Conservation (phyloP, 2,113 vertebrate genomes). For the Nannobrachium achirus region DNA sequence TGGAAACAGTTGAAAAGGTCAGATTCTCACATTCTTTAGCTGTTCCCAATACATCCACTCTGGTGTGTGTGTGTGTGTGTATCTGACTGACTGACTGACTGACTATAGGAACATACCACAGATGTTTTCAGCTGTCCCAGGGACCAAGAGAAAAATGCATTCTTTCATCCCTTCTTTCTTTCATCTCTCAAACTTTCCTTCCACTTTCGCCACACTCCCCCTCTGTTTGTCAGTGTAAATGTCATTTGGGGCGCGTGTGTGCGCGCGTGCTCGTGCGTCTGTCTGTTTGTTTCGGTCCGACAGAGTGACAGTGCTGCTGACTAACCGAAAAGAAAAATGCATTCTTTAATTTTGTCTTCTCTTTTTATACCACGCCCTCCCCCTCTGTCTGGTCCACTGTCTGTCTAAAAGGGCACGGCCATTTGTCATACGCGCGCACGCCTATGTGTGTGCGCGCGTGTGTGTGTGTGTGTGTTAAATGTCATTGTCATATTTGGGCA, state of each 20-base stretch:
- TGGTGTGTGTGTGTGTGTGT: not conserved
- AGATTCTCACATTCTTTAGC: slow-evolving; percentile 29
- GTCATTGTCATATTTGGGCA: slow-evolving; percentile 68
- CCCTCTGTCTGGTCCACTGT: not conserved
- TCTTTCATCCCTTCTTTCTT: slow-evolving; percentile 63
- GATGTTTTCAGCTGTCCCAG: slow-evolving; percentile 59
- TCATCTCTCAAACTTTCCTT: slow-evolving; percentile 8
- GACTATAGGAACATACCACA: slow-evolving; percentile 62
- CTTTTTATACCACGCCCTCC: not conserved
- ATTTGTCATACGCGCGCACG: not conserved
- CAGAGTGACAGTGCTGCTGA: too few species aligned
- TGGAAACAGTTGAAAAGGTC: slow-evolving; percentile 40
- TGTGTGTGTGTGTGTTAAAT: slow-evolving; percentile 56
- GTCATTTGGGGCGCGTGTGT: too few species aligned
- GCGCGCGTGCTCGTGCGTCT: slow-evolving; percentile 35
- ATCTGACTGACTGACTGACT: too few species aligned
- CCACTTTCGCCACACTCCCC: slow-evolving; percentile 44
- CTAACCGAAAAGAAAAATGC: too few species aligned
- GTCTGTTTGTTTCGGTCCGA: slow-evolving; percentile 18
- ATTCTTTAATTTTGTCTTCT: too few species aligned
- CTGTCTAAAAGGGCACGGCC: slow-evolving; percentile 8
- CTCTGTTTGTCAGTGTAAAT: too few species aligned
- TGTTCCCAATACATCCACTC: slow-evolving; percentile 16
- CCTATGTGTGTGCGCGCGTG: slow-evolving; percentile 5
- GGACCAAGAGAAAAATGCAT: slow-evolving; percentile 61